Conservation (phyloP, 2,113 vertebrate species). For the Anas platyrhynchos region DNA sequence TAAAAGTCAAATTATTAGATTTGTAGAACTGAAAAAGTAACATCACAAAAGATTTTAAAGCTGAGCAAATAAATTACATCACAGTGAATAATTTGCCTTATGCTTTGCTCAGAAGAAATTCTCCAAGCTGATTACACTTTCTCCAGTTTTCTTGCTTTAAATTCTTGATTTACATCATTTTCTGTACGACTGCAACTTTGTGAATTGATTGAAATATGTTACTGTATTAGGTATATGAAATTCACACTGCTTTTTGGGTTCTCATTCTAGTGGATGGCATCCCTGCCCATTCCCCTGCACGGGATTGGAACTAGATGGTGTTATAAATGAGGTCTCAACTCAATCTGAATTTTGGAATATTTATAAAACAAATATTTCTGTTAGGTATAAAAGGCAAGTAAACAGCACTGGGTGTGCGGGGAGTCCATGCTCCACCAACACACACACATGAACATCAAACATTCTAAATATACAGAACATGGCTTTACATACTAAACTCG, state of each 20-base stretch:
- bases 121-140: background rate
- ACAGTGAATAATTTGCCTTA: background rate
- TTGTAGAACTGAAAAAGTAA: slow-evolving; percentile 20
- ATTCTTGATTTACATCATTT: background rate
- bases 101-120: background rate
- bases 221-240: background rate
- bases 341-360: no score
- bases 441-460: no score
- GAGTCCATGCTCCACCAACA: no score
- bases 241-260: background rate
- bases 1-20: slow-evolving; percentile 53
- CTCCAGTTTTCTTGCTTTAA: background rate
- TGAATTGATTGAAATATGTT: background rate
- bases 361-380: no score
- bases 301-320: no score
- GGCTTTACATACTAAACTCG: no score
- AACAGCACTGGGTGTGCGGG: no score
- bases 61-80: slow-evolving; percentile 33
- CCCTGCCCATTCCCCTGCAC: no score
- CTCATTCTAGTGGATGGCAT: background rate
- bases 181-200: background rate
- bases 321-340: no score
- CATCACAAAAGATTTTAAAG: background rate
- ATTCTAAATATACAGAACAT: no score
- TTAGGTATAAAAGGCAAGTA: no score